Evolutionary conservation across 2,113 vertebrate genomes (phyloP), one percentile per base, ranked within the genome.

Genomic region (Cavia porcellus): DNA sequence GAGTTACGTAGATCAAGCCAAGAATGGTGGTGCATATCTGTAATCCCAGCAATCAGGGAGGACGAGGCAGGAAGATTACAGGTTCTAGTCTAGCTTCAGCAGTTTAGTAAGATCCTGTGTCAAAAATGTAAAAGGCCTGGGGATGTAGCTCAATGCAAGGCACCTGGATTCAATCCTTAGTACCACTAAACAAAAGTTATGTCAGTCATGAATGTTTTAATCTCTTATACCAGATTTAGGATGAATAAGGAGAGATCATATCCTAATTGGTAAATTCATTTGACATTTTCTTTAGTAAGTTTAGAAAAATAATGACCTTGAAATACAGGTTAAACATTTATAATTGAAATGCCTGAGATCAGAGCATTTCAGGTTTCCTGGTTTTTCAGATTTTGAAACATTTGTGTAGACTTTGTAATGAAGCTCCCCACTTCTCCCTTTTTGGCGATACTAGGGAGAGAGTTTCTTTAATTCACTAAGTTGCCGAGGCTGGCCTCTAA

Each of bases 281-380:
- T 92, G 30, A 35, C 9, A 25, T 22, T 87, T 47, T 64, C 55
- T 84, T 12, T 20, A 86, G 0, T 92, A 92, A 95, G 62, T 86
- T 97, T 42, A 93, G 55, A 88, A 96, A 92, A 96, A 81, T 89
- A 96, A 15, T 94, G 77, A 86, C 14, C 15, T 85, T 92, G 42
- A 92, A 11, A 79, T 92, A 90, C 14, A 66, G 7, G n/a, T 66
- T 35, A 47, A 85, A 79, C 28, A 45, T 93, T 10, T 11, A 13
- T 92, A 38, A 66, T 25, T 62, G 47, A 77, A 85, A 42, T 77
- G 57, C 57, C 52, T 77, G 35, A 50, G 3, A 86, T 47, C 47
- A 35, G 20, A 42, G 57, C 45, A 1, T 86, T 86, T 86, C 91
- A 86, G 17, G 38, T 77, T 38, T 59, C 35, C 25, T 47, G 13